These are phyloP conservation scores for Andrena dorsata DNA, from an alignment of 2,888 invertebrate species.

Conservation along the genomic window DNA sequence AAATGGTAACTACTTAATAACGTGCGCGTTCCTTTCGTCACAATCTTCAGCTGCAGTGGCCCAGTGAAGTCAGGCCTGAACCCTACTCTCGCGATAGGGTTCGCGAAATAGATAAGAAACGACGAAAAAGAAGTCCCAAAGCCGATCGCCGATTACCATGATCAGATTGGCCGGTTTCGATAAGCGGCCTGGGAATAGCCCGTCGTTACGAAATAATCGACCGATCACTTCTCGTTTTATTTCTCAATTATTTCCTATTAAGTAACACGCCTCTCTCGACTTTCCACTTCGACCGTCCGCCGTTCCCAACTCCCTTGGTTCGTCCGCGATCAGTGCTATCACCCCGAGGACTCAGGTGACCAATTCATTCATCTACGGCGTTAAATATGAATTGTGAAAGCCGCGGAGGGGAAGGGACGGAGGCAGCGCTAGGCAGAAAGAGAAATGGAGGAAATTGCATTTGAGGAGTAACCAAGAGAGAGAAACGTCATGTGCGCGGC, in stretches of 20 bases:
- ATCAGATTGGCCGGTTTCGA: not conserved
- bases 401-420: not conserved
- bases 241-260: conserved; percentile 45
- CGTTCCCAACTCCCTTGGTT: conserved; percentile 1
- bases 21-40: not conserved
- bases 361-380: conserved; percentile 50
- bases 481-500: conserved; percentile 43
- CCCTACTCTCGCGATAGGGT: not conserved
- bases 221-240: conserved; percentile 3
- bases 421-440: too few relatives aligned
- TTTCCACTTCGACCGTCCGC: not conserved
- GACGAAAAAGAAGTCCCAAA: not conserved
- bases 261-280: conserved; percentile 15
- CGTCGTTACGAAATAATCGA: conserved; percentile 16
- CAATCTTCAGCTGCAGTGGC: not conserved
- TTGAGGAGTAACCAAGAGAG: conserved; percentile 10
- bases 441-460: not conserved
- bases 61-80: not conserved
- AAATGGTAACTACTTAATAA: too few relatives aligned
- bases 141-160: not conserved
- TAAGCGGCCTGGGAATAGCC: not conserved
- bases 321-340: not conserved
- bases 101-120: not conserved
- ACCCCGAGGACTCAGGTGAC: conserved; percentile 31
- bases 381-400: conserved; percentile 60